Evolutionary conservation across 2,888 invertebrate species (phyloP), one percentile per base, ranked within the genome.

Genomic region (Acronicta leporina): DNA sequence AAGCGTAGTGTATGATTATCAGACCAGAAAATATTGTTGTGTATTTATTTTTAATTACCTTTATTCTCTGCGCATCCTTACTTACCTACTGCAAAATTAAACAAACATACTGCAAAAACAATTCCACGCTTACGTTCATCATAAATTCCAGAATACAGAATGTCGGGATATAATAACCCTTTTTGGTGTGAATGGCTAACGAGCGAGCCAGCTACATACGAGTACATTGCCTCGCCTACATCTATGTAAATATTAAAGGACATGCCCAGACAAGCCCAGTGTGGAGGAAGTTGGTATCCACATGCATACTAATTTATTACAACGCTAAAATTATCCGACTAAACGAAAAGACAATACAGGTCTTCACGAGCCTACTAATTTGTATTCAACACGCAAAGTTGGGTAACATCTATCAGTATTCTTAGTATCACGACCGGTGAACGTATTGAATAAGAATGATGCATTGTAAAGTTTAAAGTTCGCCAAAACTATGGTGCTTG

Each of bases 261-360:
- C 90, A 88, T 68, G 83, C 77, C 80, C 85, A 87, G 86, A 90
- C 90, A 81, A 73, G 71, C 80, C 76, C 80, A 83, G 74, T 78
- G 81, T 79, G 77, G 84, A 90, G 87, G 91, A 88, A 90, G 86
- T 84, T 80, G 62, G 78, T 68, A 76, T 80, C 81, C 75, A 81
- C 84, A 75, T 82, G 92, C 87, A 92, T 93, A 91, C 90, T 86
- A 92, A 92, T 91, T 85, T 77, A 85, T 84, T 82, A 83, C 84
- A 81, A 84, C 81, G 83, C 80, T 59, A 77, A 79, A 73, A 72
- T 80, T 87, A 76, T 82, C 65, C 88, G 75, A 77, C 83, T 77
- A 73, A 84, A 81, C 79, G 48, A 78, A 86, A 83, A 81, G 76
- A 68, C 71, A 56, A 60, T 67, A 59, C 47, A 68, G 64, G 61